Percentiles rank a stretch among this genome's conserved stretches.
phyloP scores from a whole-genome alignment of 2,113 vertebrate genomes.

The Stomatorhinus ivindoensis region DNA sequence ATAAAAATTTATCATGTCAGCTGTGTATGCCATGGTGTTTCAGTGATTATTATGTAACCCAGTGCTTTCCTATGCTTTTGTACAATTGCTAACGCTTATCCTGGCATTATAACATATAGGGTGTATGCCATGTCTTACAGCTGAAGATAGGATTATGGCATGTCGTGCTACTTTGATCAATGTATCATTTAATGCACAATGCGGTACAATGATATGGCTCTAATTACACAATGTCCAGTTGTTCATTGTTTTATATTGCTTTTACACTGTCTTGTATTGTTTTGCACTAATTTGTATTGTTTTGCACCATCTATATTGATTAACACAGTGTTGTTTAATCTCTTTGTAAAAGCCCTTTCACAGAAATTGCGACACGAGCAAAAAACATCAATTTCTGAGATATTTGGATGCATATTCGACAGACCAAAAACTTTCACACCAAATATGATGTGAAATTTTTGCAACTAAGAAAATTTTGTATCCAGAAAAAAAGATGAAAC shows the following conservation, averaged over 20 bases:
- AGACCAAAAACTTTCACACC: not conserved
- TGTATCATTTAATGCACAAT: not conserved
- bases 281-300: not conserved
- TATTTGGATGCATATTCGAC: not conserved
- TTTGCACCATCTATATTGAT: not conserved
- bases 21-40: not conserved
- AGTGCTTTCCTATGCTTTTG: not conserved
- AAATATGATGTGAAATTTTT: not conserved
- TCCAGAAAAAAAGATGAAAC: not conserved
- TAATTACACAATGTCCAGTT: not conserved
- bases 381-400: not conserved
- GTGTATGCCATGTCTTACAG: not conserved
- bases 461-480: not conserved
- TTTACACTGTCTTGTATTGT: not conserved
- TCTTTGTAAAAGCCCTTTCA: not conserved
- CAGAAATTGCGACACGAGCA: not conserved
- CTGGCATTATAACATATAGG: not conserved
- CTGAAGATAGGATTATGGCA: not conserved
- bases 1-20: not conserved
- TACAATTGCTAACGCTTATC: not conserved
- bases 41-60: not conserved
- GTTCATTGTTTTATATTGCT: not conserved
- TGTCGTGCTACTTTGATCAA: not conserved
- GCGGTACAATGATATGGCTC: not conserved
- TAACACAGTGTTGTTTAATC: not conserved